A percentile compares a stretch with the other conserved stretches of the same genome.
phyloP scores from a whole-genome alignment of 2,797 vertebrate species.

The Darevskia mixta region DNA sequence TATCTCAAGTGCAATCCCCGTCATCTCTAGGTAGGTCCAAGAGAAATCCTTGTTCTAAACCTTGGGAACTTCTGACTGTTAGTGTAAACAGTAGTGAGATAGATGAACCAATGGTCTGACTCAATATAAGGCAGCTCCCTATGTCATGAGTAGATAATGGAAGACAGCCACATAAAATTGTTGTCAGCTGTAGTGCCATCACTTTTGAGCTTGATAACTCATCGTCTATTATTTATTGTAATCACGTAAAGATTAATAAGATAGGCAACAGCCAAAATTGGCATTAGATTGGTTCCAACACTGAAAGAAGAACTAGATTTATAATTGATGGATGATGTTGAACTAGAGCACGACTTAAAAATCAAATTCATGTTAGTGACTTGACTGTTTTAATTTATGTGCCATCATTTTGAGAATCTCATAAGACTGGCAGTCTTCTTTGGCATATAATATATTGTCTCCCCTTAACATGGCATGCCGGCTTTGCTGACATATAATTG shows the following conservation, averaged over 20 bases:
- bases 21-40: not conserved
- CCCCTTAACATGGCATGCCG: not conserved
- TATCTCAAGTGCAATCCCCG: not conserved
- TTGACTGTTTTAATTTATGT: slow-evolving; percentile 22
- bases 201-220: not conserved
- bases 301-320: slow-evolving; percentile 12
- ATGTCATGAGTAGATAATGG: not conserved
- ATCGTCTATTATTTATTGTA: slow-evolving; percentile 2
- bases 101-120: not conserved
- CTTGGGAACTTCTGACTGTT: not conserved
- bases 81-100: not conserved
- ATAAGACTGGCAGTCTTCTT: slow-evolving; percentile 5
- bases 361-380: slow-evolving; percentile 12
- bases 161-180: not conserved
- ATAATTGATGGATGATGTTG: slow-evolving; percentile 10
- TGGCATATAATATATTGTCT: slow-evolving; percentile 9
- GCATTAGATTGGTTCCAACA: not conserved
- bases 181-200: not conserved
- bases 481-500: slow-evolving; percentile 8
- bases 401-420: not conserved
- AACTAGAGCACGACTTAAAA: slow-evolving; percentile 20
- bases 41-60: not conserved
- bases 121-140: not conserved
- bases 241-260: slow-evolving; percentile 15
- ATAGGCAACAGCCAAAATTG: not conserved